Evolutionary conservation across 2,797 vertebrate species (phyloP).

Genomic region (Eremophila alpestris): DNA sequence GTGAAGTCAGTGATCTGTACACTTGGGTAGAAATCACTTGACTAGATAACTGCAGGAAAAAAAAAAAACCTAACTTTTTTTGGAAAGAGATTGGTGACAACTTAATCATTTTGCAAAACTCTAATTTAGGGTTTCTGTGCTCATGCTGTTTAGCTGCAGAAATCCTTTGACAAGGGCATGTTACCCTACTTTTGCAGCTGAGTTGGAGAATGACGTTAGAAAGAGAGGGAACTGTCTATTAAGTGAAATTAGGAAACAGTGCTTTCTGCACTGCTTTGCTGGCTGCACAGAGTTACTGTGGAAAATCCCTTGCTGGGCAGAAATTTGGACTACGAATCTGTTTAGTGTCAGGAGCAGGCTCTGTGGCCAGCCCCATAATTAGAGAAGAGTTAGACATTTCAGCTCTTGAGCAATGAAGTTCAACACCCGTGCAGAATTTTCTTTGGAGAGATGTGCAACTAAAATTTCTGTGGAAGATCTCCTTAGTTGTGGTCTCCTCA

Average conservation of each 20-base stretch:
- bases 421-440: not conserved
- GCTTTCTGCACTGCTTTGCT: not conserved
- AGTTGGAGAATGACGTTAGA: not conserved
- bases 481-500: not conserved
- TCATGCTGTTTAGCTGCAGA: not conserved
- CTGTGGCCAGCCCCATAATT: not conserved
- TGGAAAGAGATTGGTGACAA: not conserved
- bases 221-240: not conserved
- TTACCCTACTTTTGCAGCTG: slow-evolving; percentile 26
- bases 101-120: not conserved
- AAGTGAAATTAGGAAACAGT: not conserved
- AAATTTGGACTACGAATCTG: not conserved
- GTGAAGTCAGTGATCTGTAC: not conserved
- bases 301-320: not conserved
- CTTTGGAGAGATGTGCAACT: not conserved
- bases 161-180: slow-evolving; percentile 2
- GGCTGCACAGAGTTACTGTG: not conserved
- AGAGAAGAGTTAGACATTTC: not conserved
- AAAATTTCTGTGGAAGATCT: not conserved
- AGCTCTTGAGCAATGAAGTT: not conserved
- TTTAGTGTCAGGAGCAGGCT: not conserved
- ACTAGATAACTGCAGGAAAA: not conserved
- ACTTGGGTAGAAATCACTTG: not conserved
- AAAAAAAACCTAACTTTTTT: not conserved
- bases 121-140: not conserved